Evolutionary conservation across 2,888 invertebrate genomes (phyloP), one percentile per base, ranked within the genome.

Genomic region (Thelaira solivaga): DNA sequence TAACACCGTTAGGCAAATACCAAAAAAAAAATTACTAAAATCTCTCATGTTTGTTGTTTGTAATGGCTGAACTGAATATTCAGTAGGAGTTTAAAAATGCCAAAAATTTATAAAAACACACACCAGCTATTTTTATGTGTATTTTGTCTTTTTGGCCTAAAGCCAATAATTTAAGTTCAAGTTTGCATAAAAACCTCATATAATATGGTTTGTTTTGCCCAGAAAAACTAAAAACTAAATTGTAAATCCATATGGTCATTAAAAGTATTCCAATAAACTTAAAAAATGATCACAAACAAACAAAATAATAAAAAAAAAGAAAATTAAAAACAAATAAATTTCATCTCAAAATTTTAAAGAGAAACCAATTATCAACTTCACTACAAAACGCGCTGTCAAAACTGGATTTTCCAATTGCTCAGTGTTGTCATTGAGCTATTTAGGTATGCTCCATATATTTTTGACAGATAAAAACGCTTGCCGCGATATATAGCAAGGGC

Each of bases 91-190:
- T n/a, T n/a, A n/a, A n/a, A n/a, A n/a, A n/a, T n/a, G n/a, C n/a
- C n/a, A 72, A 55, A 61, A 22, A 13, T 29, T 43, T 72, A 10
- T 41, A 41, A 39, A 39, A 51, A 16, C 43, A 16, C 16, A 24
- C 43, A 43, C 20, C 31, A 31, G n/a, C 18, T 36, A 4, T 45
- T 45, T 41, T 13, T n/a, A 45, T 13, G 1, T 24, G 6, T n/a
- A n/a, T n/a, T n/a, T n/a, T n/a, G n/a, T n/a, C n/a, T n/a, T 39
- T 51, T 64, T 77, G 76, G 76, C 76, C 41, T n/a, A 18, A 26
- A 67, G 72, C 76, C 76, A 77, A 77, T 49, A 61, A 65, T 65
- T 76, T 59, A 77, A 72, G 76, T 77, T 77, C 76, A 77, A 77
- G 76, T 77, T 77, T 77, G 68, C 29, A 43, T 47, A 61, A 43